Base-by-base conservation (phyloP, 1,140 invertebrate species). In the Pseudomyrmex cubaensis region DNA sequence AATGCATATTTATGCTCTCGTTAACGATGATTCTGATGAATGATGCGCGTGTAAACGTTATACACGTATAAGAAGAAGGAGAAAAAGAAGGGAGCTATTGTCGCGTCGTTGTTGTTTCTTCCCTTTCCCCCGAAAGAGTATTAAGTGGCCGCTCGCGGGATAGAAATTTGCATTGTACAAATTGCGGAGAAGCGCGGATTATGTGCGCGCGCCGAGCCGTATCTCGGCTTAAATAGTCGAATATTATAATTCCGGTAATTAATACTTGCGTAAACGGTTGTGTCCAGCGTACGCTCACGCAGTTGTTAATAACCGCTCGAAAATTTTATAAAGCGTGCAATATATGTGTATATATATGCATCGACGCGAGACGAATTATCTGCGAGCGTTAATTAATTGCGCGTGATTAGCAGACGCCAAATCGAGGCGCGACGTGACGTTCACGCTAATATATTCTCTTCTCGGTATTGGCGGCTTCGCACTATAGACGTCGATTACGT, bases 211-310 rank as follows among this genome's bases (percentile, higher is more conserved):
- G 50, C 10, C 20, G 64, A 78, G 64, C 35, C 86, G 83, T 87
- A 74, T 77, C 86, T 83, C 35, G 35, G 78, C 83, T 85, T 67
- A 86, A 87, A 87, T 87, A 87, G 64, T 87, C 61, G 48, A 69
- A 77, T 84, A 84, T 83, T 63, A 70, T 44, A 54, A 82, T 70
- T 59, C 77, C 64, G 20, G 56, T 87, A 87, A 87, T 87, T 84
- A 80, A 87, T 86, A 87, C 50, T 10, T 44, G 44, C 59, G 80
- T 67, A 78, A 83, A 54, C 72, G 56, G 72, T 72, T 78, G 17
- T 22, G n/a, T 12, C 57, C 50, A 70, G 69, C 44, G 35, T 35
- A 5, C 35, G 35, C 35, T 35, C 35, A 35, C 3, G 22, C 44
- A 35, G 44, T 50, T 44, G 44, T 80, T 80, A 57, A 80, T 64